Base-by-base conservation (phyloP, 2,888 invertebrate genomes). In the Sabatieria punctata region DNA sequence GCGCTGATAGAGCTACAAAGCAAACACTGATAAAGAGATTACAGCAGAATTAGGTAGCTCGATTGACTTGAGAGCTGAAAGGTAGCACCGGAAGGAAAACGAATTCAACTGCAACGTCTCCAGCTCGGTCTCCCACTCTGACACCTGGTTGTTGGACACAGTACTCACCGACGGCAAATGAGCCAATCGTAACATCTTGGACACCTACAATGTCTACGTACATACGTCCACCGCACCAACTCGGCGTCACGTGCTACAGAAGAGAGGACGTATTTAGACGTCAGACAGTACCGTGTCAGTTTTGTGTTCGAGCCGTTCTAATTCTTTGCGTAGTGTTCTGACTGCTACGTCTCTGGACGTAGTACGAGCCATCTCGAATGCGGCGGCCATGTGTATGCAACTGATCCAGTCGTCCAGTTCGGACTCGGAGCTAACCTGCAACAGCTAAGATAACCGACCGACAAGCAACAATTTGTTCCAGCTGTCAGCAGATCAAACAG, bases 41-140 rank as follows among this genome's bases (percentile, higher is more conserved):
- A n/a, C n/a, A n/a, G n/a, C n/a, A n/a, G n/a, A n/a, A n/a, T n/a
- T n/a, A n/a, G n/a, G n/a, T n/a, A n/a, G n/a, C n/a, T n/a, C 49
- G 23, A 8, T 4, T 2, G 27, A n/a, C 19, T 37, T 41, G 13
- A 50, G 2, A 4, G 50, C 48, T 18, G 49, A 33, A 23, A 35
- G 25, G 37, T 50, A 50, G 23, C 46, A 45, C 3, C 49, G 35
- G 4, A 30, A 15, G 15, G 41, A 26, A 23, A 33, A 49, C 6
- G 35, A 42, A 4, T 42, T 37, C 19, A 49, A 3, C n/a, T 46
- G 41, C 30, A 50, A 27, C 21, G 21, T 8, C 25, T 50, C 48
- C 1, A 45, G 19, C 36, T 50, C 48, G 4, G n/a, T 11, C 23
- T 46, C 48, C 50, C 50, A 50, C 33, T 46, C 50, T 11, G 18